Percentiles rank a stretch among this genome's conserved stretches.
Conservation (phyloP, 2,113 vertebrate genomes). For the Mus musculus region DNA sequence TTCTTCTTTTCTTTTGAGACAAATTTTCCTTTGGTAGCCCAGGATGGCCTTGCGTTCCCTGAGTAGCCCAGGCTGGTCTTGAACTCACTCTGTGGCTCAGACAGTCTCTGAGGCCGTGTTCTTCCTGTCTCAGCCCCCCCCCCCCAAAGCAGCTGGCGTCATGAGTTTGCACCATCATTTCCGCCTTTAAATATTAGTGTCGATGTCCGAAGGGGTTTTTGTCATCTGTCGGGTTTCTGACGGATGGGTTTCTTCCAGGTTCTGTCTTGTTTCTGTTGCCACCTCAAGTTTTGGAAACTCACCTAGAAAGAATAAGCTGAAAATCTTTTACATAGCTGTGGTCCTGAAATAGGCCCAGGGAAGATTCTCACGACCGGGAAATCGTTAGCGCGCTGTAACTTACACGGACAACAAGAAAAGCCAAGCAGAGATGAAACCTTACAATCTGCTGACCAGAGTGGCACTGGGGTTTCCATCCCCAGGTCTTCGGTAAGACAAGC, state of each 20-base stretch:
- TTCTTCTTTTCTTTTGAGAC: neutral
- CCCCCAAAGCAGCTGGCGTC: neutral
- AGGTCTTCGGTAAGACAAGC: conserved; percentile 77
- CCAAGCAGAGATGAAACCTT: conserved; percentile 49
- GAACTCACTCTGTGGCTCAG: neutral
- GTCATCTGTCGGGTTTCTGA: neutral
- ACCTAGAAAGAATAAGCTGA: conserved; percentile 22
- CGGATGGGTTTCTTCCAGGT: neutral
- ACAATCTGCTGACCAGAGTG: conserved; percentile 28
- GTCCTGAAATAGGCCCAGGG: neutral
- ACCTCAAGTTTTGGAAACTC: neutral
- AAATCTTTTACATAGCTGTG: neutral
- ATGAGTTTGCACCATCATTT: neutral
- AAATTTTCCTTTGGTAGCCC: neutral
- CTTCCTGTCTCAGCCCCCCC: neutral
- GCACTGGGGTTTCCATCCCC: neutral
- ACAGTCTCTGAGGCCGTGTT: neutral
- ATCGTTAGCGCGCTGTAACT: neutral
- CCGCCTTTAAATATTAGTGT: neutral
- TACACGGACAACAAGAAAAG: conserved; percentile 55
- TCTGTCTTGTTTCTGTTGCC: neutral
- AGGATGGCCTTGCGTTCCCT: neutral
- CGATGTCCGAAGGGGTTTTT: neutral
- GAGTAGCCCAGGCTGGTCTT: neutral
- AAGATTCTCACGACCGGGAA: neutral